Percentiles rank a stretch among this genome's conserved stretches.
These are phyloP conservation scores for Heliconius ismenius DNA, from an alignment of 2,888 invertebrate species.

Conservation along the genomic window DNA sequence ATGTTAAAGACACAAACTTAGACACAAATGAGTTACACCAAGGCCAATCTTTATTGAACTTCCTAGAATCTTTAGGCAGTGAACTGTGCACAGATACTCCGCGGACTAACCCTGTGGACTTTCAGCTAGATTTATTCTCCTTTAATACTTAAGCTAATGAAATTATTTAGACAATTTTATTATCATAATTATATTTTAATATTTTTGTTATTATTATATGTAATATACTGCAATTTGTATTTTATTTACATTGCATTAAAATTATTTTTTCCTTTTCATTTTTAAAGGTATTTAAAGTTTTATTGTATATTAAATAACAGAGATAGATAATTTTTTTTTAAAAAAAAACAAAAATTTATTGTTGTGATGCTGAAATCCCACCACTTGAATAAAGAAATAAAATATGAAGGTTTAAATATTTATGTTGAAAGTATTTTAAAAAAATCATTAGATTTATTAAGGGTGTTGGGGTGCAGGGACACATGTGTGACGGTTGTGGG, in stretches of 20 bases:
- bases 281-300: neutral
- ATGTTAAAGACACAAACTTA: constrained; percentile 51
- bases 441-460: no score
- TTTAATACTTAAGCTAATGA: constrained; percentile 57
- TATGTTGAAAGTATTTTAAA: no score
- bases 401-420: no score
- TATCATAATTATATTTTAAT: constrained; percentile 33
- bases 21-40: constrained; percentile 48
- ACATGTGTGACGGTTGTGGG: no score
- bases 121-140: constrained; percentile 73
- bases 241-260: constrained; percentile 28
- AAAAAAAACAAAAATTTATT: no score
- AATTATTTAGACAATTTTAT: constrained; percentile 32
- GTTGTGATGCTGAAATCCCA: no score
- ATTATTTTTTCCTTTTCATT: neutral
- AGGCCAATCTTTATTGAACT: constrained; percentile 71
- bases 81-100: constrained; percentile 73
- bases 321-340: no score
- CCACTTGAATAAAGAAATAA: no score
- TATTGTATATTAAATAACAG: no score
- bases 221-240: constrained; percentile 25
- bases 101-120: constrained; percentile 70
- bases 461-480: no score
- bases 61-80: constrained; percentile 69
- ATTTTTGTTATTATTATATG: constrained; percentile 39